These are phyloP conservation scores for Tenualosa ilisha DNA, from an alignment of 2,797 vertebrate species.

Conservation along the genomic window DNA sequence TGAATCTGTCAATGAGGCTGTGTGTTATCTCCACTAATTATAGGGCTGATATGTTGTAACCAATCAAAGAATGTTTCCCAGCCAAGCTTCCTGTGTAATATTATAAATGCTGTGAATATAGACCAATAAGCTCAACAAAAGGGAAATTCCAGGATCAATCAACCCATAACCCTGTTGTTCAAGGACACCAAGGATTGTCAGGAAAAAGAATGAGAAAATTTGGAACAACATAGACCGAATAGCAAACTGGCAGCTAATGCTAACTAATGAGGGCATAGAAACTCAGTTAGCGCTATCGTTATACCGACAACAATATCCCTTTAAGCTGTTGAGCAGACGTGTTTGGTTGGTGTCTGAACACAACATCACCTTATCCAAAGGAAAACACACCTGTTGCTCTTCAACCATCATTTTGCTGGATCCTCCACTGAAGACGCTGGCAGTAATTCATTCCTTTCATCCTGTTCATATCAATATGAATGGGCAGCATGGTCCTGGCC, in stretches of 20 bases:
- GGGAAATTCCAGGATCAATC: no score
- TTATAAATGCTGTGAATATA: not conserved
- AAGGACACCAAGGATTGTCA: no score
- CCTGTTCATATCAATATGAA: constrained; percentile 75
- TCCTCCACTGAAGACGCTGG: not conserved
- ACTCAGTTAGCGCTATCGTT: no score
- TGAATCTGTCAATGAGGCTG: not conserved
- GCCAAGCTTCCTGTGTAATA: not conserved
- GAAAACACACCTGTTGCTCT: constrained; percentile 4
- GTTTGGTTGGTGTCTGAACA: not conserved
- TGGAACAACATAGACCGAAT: no score
- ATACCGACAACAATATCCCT: not conserved
- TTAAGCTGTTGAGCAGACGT: not conserved
- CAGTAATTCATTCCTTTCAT: constrained; percentile 52
- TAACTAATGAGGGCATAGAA: no score
- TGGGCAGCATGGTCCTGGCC: constrained; percentile 25
- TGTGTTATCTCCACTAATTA: not conserved
- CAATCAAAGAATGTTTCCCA: not conserved
- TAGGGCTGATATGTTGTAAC: not conserved
- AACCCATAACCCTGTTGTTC: no score
- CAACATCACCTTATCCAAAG: not conserved
- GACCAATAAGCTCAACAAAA: not conserved
- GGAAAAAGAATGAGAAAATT: no score
- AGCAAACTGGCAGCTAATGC: not conserved
- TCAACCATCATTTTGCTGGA: not conserved